These are phyloP conservation scores for Caligus rogercresseyi DNA, from an alignment of 1,140 invertebrate species.

Conservation along the genomic window DNA sequence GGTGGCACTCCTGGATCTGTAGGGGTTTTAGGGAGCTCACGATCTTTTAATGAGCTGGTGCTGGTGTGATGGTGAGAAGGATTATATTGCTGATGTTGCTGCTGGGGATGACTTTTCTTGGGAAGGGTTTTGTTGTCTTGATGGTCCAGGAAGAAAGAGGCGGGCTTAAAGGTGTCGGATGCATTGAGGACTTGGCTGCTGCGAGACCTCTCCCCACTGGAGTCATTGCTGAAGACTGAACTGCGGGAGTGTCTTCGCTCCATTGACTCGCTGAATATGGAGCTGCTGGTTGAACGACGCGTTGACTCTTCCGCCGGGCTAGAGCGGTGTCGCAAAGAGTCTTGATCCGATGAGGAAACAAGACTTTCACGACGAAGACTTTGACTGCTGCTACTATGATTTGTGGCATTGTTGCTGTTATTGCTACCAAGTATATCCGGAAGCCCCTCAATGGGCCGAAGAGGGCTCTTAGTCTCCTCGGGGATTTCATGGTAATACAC, in stretches of 20 bases:
- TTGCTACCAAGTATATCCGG: conserved; percentile 12
- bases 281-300: neutral
- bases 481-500: conserved; percentile 25
- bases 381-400: too few species aligned
- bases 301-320: conserved; percentile 4
- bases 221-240: neutral
- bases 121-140: neutral
- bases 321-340: conserved; percentile 19
- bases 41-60: neutral
- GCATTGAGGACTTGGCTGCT: conserved; percentile 5
- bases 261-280: neutral
- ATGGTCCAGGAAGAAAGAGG: conserved; percentile 8
- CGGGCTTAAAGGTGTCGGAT: conserved; percentile 8
- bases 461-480: conserved; percentile 18
- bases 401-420: neutral
- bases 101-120: neutral
- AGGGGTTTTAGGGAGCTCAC: conserved; percentile 6
- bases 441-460: conserved; percentile 4
- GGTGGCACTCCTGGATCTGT: conserved; percentile 20
- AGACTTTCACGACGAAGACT: conserved; percentile 21
- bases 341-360: conserved; percentile 15
- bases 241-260: neutral
- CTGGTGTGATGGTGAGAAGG: neutral
- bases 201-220: neutral
- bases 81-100: too few species aligned